Conservation (phyloP, 2,113 vertebrate species). For the Ammospiza caudacuta region DNA sequence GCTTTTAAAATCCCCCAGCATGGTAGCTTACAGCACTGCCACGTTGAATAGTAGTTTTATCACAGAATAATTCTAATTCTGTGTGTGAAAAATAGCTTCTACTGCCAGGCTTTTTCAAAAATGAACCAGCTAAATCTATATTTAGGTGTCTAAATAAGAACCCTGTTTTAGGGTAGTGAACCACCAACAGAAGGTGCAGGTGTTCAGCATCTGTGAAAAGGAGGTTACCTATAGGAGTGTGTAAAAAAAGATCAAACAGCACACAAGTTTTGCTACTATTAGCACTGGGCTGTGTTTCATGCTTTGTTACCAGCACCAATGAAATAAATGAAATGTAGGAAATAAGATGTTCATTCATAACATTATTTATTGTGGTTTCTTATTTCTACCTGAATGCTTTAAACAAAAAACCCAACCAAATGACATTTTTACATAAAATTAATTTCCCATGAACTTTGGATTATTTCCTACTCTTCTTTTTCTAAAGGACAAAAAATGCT, state of each 20-base stretch:
- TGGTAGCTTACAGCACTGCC: not conserved
- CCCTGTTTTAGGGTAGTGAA: not conserved
- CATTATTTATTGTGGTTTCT: not conserved
- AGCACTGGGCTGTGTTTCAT: not conserved
- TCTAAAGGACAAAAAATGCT: constrained; percentile 18
- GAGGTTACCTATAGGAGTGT: not conserved
- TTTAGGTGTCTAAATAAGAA: not conserved
- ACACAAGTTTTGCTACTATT: not conserved
- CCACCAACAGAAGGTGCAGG: not conserved
- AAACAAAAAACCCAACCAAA: not conserved
- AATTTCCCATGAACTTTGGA: not conserved
- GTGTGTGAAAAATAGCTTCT: not conserved
- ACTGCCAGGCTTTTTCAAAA: not conserved
- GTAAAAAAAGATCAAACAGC: not conserved
- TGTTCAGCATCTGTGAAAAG: not conserved
- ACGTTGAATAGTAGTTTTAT: not conserved
- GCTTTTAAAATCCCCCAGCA: not conserved
- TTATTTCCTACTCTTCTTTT: not conserved
- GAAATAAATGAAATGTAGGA: not conserved
- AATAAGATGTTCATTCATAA: not conserved
- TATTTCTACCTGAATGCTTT: not conserved
- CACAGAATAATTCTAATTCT: not conserved
- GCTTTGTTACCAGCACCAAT: not conserved
- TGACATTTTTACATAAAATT: not conserved
- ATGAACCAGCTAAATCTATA: not conserved